phyloP scores from a whole-genome alignment of 53 echinoderm and acorn worm species.

The Pentamera pediparva region DNA sequence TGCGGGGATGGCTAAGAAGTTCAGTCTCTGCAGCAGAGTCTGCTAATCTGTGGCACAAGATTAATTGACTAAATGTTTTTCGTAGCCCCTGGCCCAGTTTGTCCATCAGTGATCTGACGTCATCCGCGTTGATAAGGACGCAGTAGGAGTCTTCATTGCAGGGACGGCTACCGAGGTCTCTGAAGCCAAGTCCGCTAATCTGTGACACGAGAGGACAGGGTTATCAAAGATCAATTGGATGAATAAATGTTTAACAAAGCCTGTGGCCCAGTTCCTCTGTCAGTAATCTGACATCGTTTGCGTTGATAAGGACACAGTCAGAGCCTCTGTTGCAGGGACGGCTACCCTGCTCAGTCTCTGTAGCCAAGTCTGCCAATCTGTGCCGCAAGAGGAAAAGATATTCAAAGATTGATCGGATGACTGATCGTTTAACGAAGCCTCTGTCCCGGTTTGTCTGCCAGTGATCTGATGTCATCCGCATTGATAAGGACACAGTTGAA shows the following conservation, averaged over 20 bases:
- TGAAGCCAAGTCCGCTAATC: constrained; percentile 90
- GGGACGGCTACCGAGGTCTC: constrained; percentile 76
- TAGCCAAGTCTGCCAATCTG: constrained; percentile 89
- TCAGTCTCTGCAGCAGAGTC: constrained; percentile 91
- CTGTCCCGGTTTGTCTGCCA: constrained; percentile 72
- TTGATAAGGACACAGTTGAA: constrained; percentile 68
- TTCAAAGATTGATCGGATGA: no score
- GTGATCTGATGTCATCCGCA: constrained; percentile 66
- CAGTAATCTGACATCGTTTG: constrained; percentile 64
- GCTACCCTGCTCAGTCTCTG: constrained; percentile 80
- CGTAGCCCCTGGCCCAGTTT: constrained; percentile 76
- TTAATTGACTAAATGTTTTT: no score
- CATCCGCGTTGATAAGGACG: constrained; percentile 77
- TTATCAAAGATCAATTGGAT: no score
- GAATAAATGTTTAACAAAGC: no score
- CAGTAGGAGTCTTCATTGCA: constrained; percentile 55
- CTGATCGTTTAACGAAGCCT: no score
- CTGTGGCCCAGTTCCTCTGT: constrained; percentile 73
- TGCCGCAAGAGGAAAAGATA: no score
- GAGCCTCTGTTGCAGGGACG: constrained; percentile 64
- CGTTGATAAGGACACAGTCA: constrained; percentile 68
- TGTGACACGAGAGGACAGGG: no score
- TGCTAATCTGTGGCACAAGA: constrained; percentile 90
- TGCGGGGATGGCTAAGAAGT: constrained; percentile 64
- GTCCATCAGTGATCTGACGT: constrained; percentile 61